Evolutionary conservation across 2,888 invertebrate species (phyloP).

Genomic region (Periphyllus acericola): DNA sequence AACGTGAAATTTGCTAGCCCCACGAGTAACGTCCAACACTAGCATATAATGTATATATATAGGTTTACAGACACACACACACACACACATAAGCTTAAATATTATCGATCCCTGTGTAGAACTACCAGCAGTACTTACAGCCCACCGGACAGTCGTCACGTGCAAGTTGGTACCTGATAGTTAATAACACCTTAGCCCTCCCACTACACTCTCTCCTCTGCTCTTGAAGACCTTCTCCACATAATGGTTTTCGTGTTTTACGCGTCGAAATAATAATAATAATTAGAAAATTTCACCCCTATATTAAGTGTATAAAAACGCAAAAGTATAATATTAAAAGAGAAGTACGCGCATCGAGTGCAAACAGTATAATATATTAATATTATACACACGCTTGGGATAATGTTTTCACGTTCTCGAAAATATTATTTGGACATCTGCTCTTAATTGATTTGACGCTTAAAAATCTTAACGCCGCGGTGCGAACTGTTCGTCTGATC

Average conservation of each 20-base stretch:
- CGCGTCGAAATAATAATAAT: slow-evolving; percentile 3
- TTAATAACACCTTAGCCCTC: not conserved
- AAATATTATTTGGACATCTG: not conserved
- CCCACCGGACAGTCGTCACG: not conserved
- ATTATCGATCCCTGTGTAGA: not conserved
- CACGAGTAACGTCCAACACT: not conserved
- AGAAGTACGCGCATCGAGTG: not conserved
- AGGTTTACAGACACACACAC: not conserved
- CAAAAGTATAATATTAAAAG: not conserved
- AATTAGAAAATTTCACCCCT: not conserved
- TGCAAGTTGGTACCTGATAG: not conserved
- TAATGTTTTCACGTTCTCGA: not conserved
- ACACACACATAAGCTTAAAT: not conserved
- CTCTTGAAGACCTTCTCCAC: not conserved
- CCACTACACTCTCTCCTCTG: not conserved
- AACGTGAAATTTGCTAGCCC: not conserved
- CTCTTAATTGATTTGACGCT: too few relatives aligned
- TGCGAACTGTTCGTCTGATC: not conserved
- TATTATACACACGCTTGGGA: not conserved
- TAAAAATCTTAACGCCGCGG: not conserved
- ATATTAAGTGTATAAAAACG: not conserved
- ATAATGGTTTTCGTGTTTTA: not conserved
- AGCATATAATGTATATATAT: not conserved
- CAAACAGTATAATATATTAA: not conserved
- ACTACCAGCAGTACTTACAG: not conserved